Evolutionary conservation across 2,113 vertebrate genomes (phyloP), one percentile per base, ranked within the genome.

Genomic region (Paramormyrops kingsleyae): DNA sequence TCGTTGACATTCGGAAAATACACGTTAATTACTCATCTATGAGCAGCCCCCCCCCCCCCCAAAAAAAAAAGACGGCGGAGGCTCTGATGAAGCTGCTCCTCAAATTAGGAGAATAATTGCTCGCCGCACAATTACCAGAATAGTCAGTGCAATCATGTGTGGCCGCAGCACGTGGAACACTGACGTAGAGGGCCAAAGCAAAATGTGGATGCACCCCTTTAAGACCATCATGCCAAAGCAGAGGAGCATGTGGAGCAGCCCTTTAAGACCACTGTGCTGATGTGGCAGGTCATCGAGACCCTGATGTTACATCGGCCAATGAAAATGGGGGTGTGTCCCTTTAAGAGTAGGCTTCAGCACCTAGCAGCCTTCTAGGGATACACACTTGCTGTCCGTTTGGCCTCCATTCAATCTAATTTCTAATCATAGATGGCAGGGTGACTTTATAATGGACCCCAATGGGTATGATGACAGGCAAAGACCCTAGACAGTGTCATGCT

Each of bases 341-440:
- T 39, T 77, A 77, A 39, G 31, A 17, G 13, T 19, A 77, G 27
- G 31, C 35, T 77, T 77, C 27, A 35, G 70, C 70, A 77, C 24
- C 59, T 66, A n/a, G 24, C 13, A 77, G 12, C 70, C 35, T 80
- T 35, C 74, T 80, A 42, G 31, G 15, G 35, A 8, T 42, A 42
- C 83, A 49, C 44, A 12, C 46, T 27, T n/a, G 42, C 46, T 49
- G 46, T n/a, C 91, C 92, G 93, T 94, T 94, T 94, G 91, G 95
- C 94, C 94, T 95, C 94, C 88, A 93, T 94, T 95, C 94, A 88
- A 93, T 94, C 94, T 95, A 94, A 95, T 96, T 95, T 92, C 92
- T 91, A 90, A 93, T 42, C 74, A 42, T 80, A 80, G 4, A 80
- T 19, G 5, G 74, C 74, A 80, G 31, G 74, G 74, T 17, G 35